phyloP scores from a whole-genome alignment of 2,797 vertebrate species.

The Sternarchorhynchus goeldii region DNA sequence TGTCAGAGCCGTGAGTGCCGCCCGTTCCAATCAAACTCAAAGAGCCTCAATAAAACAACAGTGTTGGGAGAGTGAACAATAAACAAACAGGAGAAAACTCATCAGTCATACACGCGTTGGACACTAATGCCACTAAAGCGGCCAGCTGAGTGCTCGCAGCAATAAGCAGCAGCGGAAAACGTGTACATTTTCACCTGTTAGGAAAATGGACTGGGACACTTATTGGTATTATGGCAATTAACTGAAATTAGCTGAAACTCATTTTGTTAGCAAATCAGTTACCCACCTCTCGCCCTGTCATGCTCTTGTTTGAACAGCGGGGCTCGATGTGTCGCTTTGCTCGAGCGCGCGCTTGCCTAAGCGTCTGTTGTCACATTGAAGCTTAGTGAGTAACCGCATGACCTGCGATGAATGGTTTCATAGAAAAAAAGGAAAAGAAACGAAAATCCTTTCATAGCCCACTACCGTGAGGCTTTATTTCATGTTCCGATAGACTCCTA shows the following conservation, averaged over 20 bases:
- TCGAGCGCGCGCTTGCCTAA: neutral
- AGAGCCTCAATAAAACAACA: neutral
- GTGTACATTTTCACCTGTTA: conserved; percentile 15
- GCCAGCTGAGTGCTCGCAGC: neutral
- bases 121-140: conserved; percentile 8
- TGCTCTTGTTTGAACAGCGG: neutral
- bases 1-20: neutral
- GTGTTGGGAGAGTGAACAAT: neutral
- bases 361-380: too few species aligned
- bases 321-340: neutral
- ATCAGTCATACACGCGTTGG: neutral
- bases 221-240: conserved; percentile 14
- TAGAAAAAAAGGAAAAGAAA: neutral
- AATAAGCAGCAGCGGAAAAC: conserved; percentile 9
- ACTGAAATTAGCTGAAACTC: conserved; percentile 18
- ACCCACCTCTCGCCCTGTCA: neutral
- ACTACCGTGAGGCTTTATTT: neutral
- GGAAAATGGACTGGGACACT: neutral
- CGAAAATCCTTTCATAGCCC: too few species aligned
- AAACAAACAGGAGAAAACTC: neutral
- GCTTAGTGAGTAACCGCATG: too few species aligned
- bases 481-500: neutral
- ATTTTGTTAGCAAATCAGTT: conserved; percentile 19
- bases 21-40: neutral
- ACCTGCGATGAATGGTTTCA: too few species aligned